Percentiles rank a stretch among this genome's conserved stretches.
Conservation (phyloP, 2,113 vertebrate species). For the Callospermophilus lateralis region DNA sequence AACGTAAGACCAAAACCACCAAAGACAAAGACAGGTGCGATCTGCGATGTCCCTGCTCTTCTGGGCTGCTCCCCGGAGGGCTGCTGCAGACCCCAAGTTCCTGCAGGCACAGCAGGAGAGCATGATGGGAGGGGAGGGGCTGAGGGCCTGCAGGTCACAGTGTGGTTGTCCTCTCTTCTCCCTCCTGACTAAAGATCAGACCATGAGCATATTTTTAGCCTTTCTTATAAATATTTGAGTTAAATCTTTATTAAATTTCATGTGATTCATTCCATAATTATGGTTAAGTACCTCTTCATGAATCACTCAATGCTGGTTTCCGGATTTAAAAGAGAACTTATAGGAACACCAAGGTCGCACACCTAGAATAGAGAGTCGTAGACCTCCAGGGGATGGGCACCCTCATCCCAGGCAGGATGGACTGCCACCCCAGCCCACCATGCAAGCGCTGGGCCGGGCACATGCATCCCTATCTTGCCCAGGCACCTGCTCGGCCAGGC, state of each 20-base stretch:
- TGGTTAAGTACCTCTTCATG: not conserved
- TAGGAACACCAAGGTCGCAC: not conserved
- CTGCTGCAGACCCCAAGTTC: too few relatives aligned
- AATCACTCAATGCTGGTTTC: not conserved
- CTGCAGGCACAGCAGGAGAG: too few relatives aligned
- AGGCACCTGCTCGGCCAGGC: not conserved
- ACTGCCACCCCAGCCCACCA: too few relatives aligned
- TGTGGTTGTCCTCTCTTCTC: fast-evolving
- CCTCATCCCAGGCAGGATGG: not conserved
- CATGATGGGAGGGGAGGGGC: too few relatives aligned
- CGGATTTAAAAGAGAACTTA: not conserved
- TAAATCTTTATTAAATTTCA: constrained; percentile 41
- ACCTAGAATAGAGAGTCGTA: not conserved
- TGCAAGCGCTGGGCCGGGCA: fast-evolving
- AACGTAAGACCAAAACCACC: fast-evolving
- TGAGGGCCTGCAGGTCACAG: not conserved
- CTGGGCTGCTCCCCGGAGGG: too few relatives aligned
- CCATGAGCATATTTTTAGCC: not conserved
- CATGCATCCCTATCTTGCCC: too few relatives aligned
- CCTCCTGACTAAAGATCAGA: not conserved
- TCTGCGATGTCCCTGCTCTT: too few relatives aligned
- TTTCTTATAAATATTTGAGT: constrained; percentile 33
- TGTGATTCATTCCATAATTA: constrained; percentile 33
- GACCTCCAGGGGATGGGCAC: fast-evolving
- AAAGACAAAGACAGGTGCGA: fast-evolving